Evolutionary conservation across 2,888 invertebrate genomes (phyloP).

Genomic region (Odontocolon sp.): DNA sequence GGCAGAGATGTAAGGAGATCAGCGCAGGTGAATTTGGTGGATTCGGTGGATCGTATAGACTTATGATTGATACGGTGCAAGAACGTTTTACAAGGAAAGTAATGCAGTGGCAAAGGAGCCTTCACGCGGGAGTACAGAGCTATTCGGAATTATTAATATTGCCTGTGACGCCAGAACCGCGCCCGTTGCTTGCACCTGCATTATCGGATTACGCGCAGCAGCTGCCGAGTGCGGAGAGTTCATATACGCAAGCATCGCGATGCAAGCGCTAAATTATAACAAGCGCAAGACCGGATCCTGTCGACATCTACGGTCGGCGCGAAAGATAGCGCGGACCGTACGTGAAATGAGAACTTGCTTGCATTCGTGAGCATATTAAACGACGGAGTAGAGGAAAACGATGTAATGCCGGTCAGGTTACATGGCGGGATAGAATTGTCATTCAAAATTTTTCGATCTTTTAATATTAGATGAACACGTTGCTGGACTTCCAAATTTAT

Average conservation of each 20-base stretch:
- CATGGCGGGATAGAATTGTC: too few species aligned
- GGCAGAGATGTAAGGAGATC: too few species aligned
- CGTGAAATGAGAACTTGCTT: not conserved
- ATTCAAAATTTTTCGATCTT: too few species aligned
- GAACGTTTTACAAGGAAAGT: constrained; percentile 12
- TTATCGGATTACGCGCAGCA: constrained; percentile 72
- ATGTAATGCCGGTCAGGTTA: too few species aligned
- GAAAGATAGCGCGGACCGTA: not conserved
- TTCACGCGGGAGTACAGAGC: constrained; percentile 15
- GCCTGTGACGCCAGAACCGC: constrained; percentile 63
- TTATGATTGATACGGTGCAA: not conserved
- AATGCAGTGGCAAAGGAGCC: constrained; percentile 7
- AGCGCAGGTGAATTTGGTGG: too few species aligned
- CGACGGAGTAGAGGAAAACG: not conserved
- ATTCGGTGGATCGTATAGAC: too few species aligned
- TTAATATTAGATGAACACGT: too few species aligned
- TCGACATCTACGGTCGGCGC: constrained; percentile 7
- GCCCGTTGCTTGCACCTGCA: constrained; percentile 70
- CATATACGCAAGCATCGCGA: constrained; percentile 28
- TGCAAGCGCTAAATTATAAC: constrained; percentile 22
- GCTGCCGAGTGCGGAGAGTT: constrained; percentile 62
- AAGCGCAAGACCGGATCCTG: not conserved
- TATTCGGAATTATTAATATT: constrained; percentile 63
- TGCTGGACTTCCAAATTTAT: too few species aligned
- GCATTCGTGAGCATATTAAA: not conserved